Conservation (phyloP, 53 echinoderm and acorn worm species). For the Echinometra lucunter region DNA sequence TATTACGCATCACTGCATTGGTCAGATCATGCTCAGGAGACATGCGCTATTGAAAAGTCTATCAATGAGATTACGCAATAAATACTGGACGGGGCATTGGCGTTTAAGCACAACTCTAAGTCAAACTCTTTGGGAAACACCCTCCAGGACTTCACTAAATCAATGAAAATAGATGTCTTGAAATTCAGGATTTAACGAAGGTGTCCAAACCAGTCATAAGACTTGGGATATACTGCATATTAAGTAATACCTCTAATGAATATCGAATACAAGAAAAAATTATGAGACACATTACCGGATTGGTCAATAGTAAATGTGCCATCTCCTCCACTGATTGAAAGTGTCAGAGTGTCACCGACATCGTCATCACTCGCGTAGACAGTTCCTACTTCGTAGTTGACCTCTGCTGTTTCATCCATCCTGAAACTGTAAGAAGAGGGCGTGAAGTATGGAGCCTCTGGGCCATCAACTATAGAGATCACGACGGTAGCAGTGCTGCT, state of each 20-base stretch:
- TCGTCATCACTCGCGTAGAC: slow-evolving; percentile 96
- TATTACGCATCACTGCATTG: too few relatives aligned
- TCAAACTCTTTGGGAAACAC: too few relatives aligned
- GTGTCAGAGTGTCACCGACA: slow-evolving; percentile 39
- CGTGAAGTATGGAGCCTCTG: slow-evolving; percentile 84
- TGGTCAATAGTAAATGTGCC: slow-evolving; percentile 73
- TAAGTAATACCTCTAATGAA: not conserved
- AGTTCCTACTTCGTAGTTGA: slow-evolving; percentile 82
- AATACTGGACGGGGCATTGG: too few relatives aligned
- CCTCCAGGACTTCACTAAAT: not conserved
- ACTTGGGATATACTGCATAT: not conserved
- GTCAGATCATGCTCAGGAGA: too few relatives aligned
- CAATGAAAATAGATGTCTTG: not conserved
- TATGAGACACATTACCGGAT: not conserved
- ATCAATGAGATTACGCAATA: too few relatives aligned
- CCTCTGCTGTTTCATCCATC: slow-evolving; percentile 86
- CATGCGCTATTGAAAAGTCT: too few relatives aligned
- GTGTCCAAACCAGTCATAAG: not conserved
- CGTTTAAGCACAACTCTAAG: too few relatives aligned
- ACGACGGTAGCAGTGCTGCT: slow-evolving; percentile 71
- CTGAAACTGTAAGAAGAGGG: slow-evolving; percentile 76
- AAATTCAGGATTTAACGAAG: not conserved
- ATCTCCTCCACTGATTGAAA: slow-evolving; percentile 17
- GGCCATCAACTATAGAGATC: slow-evolving; percentile 74
- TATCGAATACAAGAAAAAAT: not conserved